Evolutionary conservation across 2,113 vertebrate species (phyloP).

Genomic region (Tonatia bakeri): DNA sequence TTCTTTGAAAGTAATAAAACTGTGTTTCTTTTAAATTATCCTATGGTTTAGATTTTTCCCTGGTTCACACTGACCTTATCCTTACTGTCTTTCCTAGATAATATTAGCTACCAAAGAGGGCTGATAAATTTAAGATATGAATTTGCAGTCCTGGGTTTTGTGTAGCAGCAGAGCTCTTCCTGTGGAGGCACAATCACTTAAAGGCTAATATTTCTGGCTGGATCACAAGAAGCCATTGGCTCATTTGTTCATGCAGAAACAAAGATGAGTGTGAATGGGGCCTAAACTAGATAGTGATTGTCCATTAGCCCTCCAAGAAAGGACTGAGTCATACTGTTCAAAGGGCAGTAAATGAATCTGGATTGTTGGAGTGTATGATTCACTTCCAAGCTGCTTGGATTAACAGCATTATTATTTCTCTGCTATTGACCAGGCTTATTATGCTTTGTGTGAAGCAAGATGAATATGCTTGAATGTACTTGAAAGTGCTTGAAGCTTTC

Average conservation of each 20-base stretch:
- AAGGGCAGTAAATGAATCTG: constrained; percentile 50
- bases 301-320: constrained; percentile 39
- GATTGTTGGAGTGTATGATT: constrained; percentile 52
- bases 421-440: constrained; percentile 38
- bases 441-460: constrained; percentile 47
- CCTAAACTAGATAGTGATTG: constrained; percentile 51
- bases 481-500: constrained; percentile 62
- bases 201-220: constrained; percentile 10
- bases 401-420: constrained; percentile 57
- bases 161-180: background rate
- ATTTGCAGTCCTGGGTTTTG: background rate
- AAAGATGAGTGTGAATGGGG: constrained; percentile 42
- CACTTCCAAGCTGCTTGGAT: constrained; percentile 44
- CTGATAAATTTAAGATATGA: constrained; percentile 9
- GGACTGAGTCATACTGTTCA: constrained; percentile 45
- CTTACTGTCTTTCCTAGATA: background rate
- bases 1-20: background rate
- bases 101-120: constrained; percentile 20
- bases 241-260: constrained; percentile 39
- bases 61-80: constrained; percentile 13
- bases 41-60: constrained; percentile 26
- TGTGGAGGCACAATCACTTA: background rate
- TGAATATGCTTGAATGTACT: constrained; percentile 58
- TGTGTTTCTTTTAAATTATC: constrained; percentile 20
- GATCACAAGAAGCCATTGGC: constrained; percentile 18